Conservation (phyloP, 2,888 invertebrate genomes). For the Rhaphigaster nebulosa region DNA sequence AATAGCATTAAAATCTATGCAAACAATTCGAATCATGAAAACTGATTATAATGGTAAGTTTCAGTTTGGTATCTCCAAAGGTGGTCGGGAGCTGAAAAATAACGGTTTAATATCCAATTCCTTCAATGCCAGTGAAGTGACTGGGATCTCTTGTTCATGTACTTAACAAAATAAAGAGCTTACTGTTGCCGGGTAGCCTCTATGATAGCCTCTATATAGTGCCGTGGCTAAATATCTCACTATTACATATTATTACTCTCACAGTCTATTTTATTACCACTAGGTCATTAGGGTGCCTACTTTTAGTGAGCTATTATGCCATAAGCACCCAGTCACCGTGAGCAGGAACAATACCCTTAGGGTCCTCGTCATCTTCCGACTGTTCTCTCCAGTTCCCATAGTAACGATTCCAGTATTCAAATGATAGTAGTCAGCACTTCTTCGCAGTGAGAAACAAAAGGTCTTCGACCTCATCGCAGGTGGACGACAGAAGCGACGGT, state of each 20-base stretch:
- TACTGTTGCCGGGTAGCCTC: too few relatives aligned
- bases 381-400: not conserved
- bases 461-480: not conserved
- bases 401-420: not conserved
- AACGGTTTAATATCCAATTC: too few relatives aligned
- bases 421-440: not conserved
- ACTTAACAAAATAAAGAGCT: too few relatives aligned
- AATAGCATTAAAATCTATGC: too few relatives aligned
- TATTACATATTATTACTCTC: not conserved
- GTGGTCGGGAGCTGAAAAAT: too few relatives aligned
- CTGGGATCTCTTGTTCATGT: too few relatives aligned
- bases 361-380: not conserved
- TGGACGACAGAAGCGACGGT: not conserved
- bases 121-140: too few relatives aligned
- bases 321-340: not conserved
- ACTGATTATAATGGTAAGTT: too few relatives aligned
- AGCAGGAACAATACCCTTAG: not conserved
- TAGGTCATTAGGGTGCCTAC: not conserved
- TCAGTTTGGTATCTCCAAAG: too few relatives aligned
- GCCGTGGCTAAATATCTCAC: not conserved
- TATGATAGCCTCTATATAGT: too few relatives aligned
- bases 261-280: not conserved
- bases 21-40: too few relatives aligned
- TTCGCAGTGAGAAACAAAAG: not conserved
- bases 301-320: not conserved